Evolutionary conservation across 2,888 invertebrate genomes (phyloP).

Genomic region (Trissolcus japonicus): DNA sequence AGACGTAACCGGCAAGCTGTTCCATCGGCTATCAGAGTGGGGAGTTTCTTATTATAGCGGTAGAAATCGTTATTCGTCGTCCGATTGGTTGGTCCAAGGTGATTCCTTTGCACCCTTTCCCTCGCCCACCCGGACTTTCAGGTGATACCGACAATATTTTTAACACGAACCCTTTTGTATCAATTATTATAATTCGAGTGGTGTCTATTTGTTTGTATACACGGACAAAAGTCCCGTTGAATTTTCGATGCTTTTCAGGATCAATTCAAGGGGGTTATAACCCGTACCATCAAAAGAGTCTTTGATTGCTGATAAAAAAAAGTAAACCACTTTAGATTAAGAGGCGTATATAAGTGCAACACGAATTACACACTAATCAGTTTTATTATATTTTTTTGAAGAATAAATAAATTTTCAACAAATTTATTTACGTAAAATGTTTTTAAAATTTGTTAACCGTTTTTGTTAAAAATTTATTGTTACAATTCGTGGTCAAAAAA

Average conservation of each 20-base stretch:
- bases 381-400: too few species aligned
- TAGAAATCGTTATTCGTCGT: constrained; percentile 55
- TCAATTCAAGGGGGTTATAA: neutral
- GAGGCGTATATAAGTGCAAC: too few species aligned
- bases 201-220: constrained; percentile 39
- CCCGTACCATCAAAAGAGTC: neutral
- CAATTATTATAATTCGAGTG: constrained; percentile 35
- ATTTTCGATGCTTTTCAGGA: neutral
- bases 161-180: constrained; percentile 34
- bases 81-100: constrained; percentile 57
- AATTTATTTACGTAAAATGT: too few species aligned
- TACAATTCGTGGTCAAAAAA: too few species aligned
- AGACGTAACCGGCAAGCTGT: constrained; percentile 61
- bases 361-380: too few species aligned
- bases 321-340: neutral
- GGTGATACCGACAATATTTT: constrained; percentile 41
- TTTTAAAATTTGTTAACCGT: too few species aligned
- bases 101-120: constrained; percentile 12
- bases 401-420: too few species aligned
- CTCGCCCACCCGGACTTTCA: constrained; percentile 12
- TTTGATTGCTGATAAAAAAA: neutral
- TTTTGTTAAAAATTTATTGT: too few species aligned
- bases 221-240: constrained; percentile 32
- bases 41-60: constrained; percentile 59
- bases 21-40: constrained; percentile 32